Conservation (phyloP, 2,113 vertebrate species). For the Rattus rattus region DNA sequence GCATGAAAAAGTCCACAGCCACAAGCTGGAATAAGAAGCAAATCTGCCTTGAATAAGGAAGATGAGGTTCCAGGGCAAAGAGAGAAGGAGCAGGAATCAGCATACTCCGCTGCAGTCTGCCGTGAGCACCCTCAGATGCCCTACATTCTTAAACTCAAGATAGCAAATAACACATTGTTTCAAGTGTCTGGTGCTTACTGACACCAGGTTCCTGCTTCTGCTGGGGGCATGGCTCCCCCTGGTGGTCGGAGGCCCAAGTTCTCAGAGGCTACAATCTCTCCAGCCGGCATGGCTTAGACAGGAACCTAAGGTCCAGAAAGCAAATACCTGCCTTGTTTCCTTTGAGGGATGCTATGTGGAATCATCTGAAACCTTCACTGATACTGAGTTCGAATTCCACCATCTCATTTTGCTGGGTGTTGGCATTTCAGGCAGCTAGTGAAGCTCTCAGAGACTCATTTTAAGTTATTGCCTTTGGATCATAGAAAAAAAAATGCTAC, state of each 20-base stretch:
- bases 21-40: background rate
- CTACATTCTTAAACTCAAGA: background rate
- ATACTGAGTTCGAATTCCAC: background rate
- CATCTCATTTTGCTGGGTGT: background rate
- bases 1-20: background rate
- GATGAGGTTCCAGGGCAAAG: background rate
- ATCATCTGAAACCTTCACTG: slow-evolving; percentile 2
- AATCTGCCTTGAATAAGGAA: background rate
- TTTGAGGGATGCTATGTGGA: background rate
- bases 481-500: background rate
- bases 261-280: background rate
- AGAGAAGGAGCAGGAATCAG: background rate
- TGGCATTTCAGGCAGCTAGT: background rate
- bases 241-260: slow-evolving; percentile 68
- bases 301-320: background rate
- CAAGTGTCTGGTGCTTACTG: background rate
- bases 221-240: slow-evolving; percentile 57
- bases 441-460: background rate
- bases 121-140: background rate
- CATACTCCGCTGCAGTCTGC: background rate
- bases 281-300: fast-evolving
- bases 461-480: background rate
- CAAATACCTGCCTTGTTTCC: background rate
- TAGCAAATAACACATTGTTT: background rate
- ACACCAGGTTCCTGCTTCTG: background rate